phyloP scores from a whole-genome alignment of 1,140 invertebrate genomes.

The Euschistus heros region DNA sequence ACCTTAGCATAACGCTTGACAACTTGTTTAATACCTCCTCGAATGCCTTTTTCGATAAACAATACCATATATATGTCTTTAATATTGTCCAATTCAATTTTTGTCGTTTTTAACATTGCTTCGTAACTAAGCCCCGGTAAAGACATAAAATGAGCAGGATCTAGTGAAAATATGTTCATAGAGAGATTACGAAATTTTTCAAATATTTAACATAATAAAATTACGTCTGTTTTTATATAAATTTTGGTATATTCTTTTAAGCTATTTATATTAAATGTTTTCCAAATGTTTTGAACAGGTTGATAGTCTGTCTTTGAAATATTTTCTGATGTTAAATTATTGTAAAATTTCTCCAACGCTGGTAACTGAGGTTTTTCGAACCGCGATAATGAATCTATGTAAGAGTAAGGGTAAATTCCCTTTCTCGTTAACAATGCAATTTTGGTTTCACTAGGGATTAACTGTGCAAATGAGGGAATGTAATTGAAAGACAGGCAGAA shows the following conservation, averaged over 20 bases:
- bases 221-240: constrained; percentile 36
- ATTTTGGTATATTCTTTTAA: constrained; percentile 34
- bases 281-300: constrained; percentile 37
- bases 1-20: constrained; percentile 35
- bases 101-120: constrained; percentile 35
- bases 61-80: constrained; percentile 37
- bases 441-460: neutral
- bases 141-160: constrained; percentile 33
- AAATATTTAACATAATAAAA: constrained; percentile 37
- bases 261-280: constrained; percentile 35
- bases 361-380: constrained; percentile 34
- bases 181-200: constrained; percentile 36
- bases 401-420: constrained; percentile 33
- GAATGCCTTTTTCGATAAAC: constrained; percentile 34
- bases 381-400: constrained; percentile 30
- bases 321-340: constrained; percentile 29
- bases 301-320: constrained; percentile 35
- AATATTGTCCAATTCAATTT: constrained; percentile 38
- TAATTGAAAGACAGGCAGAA: neutral
- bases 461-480: neutral
- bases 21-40: constrained; percentile 33
- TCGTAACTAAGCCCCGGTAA: constrained; percentile 36
- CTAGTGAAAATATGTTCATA: constrained; percentile 24
- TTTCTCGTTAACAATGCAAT: constrained; percentile 28
- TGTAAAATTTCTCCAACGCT: constrained; percentile 31